A percentile compares a stretch with the other conserved stretches of the same genome.
Evolutionary conservation across 2,888 invertebrate genomes (phyloP).

Genomic region (Exephanes ischioxanthus): DNA sequence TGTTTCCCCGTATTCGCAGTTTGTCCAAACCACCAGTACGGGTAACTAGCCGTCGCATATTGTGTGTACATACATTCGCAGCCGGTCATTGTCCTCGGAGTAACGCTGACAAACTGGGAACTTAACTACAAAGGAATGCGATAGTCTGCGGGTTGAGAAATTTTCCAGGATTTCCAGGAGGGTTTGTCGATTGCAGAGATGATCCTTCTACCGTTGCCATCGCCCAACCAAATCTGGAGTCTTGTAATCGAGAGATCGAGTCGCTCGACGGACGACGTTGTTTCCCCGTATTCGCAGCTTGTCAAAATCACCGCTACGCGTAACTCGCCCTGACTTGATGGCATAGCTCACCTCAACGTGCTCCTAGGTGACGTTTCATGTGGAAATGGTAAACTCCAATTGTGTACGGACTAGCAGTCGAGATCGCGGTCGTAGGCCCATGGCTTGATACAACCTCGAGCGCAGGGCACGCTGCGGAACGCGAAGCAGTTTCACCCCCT

Average conservation of each 20-base stretch:
- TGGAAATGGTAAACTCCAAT: neutral
- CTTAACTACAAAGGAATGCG: conserved; percentile 35
- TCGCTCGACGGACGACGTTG: conserved; percentile 46
- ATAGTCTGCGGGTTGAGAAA: conserved; percentile 41
- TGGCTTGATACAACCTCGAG: conserved; percentile 41
- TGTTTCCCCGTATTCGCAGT: no score
- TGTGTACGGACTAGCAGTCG: conserved; percentile 20
- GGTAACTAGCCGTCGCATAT: no score
- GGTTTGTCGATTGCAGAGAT: conserved; percentile 29
- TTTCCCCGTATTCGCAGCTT: conserved; percentile 70
- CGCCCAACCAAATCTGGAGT: conserved; percentile 20
- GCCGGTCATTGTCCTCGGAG: conserved; percentile 37
- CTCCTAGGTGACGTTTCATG: conserved; percentile 72
- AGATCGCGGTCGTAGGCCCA: conserved; percentile 56
- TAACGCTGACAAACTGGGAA: conserved; percentile 22
- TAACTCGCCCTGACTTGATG: conserved; percentile 68
- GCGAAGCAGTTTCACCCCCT: conserved; percentile 45
- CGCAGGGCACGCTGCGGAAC: conserved; percentile 54
- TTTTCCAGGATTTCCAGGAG: conserved; percentile 30
- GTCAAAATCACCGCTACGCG: conserved; percentile 78
- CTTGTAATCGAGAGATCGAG: conserved; percentile 42
- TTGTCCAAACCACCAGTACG: conserved; percentile 70
- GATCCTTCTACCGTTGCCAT: conserved; percentile 12
- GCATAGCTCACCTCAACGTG: conserved; percentile 66
- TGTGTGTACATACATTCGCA: no score